These are phyloP conservation scores for Calidris pygmaea DNA, from an alignment of 2,113 vertebrate species.

Conservation along the genomic window DNA sequence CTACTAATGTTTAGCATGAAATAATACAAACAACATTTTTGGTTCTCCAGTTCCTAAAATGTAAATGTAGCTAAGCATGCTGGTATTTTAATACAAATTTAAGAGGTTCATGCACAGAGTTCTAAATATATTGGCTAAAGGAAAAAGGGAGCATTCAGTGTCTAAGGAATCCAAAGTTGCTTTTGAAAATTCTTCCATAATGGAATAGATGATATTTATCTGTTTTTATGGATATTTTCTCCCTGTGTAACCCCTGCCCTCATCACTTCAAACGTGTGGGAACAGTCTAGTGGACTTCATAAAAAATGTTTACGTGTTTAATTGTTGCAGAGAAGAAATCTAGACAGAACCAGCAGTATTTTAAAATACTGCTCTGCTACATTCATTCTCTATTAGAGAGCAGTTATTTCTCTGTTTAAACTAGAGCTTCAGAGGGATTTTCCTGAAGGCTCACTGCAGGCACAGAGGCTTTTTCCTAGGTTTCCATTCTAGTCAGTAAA, in stretches of 20 bases:
- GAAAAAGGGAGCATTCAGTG: neutral
- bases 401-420: neutral
- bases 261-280: neutral
- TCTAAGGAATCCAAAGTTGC: neutral
- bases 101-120: neutral
- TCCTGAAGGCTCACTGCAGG: neutral
- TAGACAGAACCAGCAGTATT: neutral
- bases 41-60: neutral
- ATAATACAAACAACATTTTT: neutral
- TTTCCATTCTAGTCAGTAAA: neutral
- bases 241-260: fast-evolving
- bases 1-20: neutral
- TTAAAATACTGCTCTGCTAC: neutral
- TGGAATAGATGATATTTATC: neutral
- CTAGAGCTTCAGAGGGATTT: neutral
- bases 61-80: neutral
- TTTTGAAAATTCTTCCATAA: neutral
- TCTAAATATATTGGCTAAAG: neutral
- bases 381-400: neutral
- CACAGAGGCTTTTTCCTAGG: neutral
- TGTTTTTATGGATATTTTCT: neutral
- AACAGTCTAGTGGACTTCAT: neutral
- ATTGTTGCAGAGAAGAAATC: neutral
- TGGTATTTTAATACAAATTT: neutral
- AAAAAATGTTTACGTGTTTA: neutral